Evolutionary conservation across 2,113 vertebrate species (phyloP).

Genomic region (Poicephalus gulielmi): DNA sequence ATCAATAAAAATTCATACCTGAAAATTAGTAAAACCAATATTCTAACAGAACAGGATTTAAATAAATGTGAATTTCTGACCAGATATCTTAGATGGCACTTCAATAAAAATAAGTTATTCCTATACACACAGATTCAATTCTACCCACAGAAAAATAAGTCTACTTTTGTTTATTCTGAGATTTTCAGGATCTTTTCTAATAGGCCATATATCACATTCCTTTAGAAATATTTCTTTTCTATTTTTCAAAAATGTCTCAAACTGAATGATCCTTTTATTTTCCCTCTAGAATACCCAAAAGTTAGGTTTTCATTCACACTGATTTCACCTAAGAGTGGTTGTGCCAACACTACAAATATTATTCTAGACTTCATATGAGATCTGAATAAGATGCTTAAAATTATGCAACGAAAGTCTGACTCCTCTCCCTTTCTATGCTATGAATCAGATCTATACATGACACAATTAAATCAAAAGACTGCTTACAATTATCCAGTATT

Average conservation of each 20-base stretch:
- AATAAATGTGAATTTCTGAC: background rate
- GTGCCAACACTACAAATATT: background rate
- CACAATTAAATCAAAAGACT: background rate
- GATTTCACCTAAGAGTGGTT: background rate
- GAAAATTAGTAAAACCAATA: background rate
- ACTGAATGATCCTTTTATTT: background rate
- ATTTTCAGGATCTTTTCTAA: background rate
- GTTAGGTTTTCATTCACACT: background rate
- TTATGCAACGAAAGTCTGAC: background rate
- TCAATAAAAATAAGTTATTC: conserved; percentile 9
- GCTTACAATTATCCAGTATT: background rate
- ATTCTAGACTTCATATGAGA: background rate
- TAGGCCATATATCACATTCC: background rate
- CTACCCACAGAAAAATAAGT: background rate
- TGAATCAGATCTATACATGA: background rate
- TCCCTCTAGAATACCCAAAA: background rate
- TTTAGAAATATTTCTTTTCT: background rate
- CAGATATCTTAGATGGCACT: background rate
- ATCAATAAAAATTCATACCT: background rate
- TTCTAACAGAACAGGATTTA: background rate
- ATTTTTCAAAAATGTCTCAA: background rate
- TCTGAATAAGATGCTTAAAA: background rate
- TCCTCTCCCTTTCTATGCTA: background rate
- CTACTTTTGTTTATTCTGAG: background rate
- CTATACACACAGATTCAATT: background rate